phyloP scores from a whole-genome alignment of 2,888 invertebrate species.

The Acanthosepion lycidas region DNA sequence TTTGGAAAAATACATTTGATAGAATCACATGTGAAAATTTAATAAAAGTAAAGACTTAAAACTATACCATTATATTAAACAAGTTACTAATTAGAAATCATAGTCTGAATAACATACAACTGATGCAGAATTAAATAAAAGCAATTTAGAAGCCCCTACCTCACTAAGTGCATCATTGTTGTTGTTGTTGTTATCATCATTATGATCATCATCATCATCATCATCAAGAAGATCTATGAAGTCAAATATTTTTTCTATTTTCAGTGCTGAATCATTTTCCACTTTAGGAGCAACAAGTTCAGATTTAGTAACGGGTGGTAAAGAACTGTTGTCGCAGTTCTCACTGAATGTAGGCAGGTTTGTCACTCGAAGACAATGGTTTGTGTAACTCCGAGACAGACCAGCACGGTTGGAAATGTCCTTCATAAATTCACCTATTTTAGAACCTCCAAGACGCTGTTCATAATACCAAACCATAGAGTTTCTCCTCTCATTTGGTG shows the following conservation, averaged over 20 bases:
- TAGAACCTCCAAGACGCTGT: background rate
- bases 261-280: background rate
- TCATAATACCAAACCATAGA: background rate
- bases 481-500: background rate
- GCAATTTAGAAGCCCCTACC: background rate
- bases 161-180: background rate
- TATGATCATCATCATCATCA: background rate
- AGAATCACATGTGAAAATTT: too few species aligned
- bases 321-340: background rate
- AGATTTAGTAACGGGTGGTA: background rate
- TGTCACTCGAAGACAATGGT: constrained; percentile 52
- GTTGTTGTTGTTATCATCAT: background rate
- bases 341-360: background rate
- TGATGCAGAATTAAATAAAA: too few species aligned
- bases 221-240: background rate
- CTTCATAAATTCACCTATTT: constrained; percentile 50
- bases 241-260: background rate
- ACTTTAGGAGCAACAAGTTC: background rate
- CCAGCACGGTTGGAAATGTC: constrained; percentile 45
- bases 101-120: too few species aligned
- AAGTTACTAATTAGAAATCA: too few species aligned
- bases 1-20: too few species aligned
- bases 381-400: constrained; percentile 50
- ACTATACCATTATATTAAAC: too few species aligned
- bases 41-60: too few species aligned